These are phyloP conservation scores for Orussus abietinus DNA, from an alignment of 1,140 invertebrate species.

Conservation along the genomic window DNA sequence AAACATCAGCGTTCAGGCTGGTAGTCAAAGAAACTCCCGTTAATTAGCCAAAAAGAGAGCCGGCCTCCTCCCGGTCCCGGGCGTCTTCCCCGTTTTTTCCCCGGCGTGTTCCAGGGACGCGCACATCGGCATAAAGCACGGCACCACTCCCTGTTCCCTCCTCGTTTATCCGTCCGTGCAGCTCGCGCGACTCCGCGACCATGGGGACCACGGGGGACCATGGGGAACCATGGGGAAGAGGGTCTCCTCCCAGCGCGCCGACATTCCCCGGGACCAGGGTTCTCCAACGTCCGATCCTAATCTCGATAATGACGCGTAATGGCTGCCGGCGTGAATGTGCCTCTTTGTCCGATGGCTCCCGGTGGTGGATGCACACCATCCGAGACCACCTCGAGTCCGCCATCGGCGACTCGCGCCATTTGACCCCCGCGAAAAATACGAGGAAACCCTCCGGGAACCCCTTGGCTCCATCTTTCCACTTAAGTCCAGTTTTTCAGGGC, in stretches of 20 bases:
- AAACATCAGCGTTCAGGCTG: conserved; percentile 40
- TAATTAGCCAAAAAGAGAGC: conserved; percentile 47
- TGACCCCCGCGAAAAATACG: conserved; percentile 36
- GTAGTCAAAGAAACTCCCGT: conserved; percentile 36
- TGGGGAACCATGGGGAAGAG: not conserved
- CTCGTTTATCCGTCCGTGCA: conserved; percentile 11
- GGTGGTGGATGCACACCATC: conserved; percentile 10
- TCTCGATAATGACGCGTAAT: conserved; percentile 56
- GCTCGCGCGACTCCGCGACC: not conserved
- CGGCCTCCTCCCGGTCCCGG: conserved; percentile 22
- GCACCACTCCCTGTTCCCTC: conserved; percentile 7
- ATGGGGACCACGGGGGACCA: not conserved
- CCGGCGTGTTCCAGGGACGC: conserved; percentile 1
- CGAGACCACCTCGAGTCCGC: conserved; percentile 12
- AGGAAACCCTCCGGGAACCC: conserved; percentile 3
- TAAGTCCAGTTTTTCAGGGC: no score
- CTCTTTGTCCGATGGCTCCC: conserved; percentile 46
- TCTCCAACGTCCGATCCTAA: conserved; percentile 47
- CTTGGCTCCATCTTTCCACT: not conserved
- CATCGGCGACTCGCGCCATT: conserved; percentile 35
- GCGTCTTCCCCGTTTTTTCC: not conserved
- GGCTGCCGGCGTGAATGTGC: conserved; percentile 50
- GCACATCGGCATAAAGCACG: no score
- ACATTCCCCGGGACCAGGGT: conserved; percentile 17
- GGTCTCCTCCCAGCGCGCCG: conserved; percentile 16